phyloP scores from a whole-genome alignment of 2,797 vertebrate species.

The Chiloscyllium punctatum region DNA sequence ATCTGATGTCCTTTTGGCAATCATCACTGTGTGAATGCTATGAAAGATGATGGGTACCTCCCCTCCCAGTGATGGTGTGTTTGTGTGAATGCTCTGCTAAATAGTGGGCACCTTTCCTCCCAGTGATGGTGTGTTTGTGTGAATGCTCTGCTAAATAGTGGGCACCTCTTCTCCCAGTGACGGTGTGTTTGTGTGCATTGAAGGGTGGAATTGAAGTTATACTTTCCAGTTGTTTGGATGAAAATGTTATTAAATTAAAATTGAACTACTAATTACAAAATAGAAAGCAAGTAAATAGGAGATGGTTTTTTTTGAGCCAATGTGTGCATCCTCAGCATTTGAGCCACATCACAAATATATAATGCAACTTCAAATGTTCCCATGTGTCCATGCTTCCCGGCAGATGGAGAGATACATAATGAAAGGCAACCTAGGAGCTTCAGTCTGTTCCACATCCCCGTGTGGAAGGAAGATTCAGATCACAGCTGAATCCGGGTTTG shows the following conservation, averaged over 20 bases:
- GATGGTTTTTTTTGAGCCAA: background rate
- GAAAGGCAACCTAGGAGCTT: background rate
- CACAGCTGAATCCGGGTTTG: too few relatives aligned
- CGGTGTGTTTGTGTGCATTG: background rate
- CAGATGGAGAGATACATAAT: background rate
- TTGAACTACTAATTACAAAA: background rate
- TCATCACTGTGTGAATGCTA: background rate
- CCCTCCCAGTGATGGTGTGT: too few relatives aligned
- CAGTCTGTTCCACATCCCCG: background rate
- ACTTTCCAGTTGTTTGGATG: background rate
- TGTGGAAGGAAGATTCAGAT: background rate
- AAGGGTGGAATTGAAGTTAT: background rate
- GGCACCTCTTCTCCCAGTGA: too few relatives aligned
- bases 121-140: too few relatives aligned
- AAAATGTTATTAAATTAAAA: constrained; percentile 23
- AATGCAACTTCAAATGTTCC: background rate
- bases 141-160: too few relatives aligned
- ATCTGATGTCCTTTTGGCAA: background rate
- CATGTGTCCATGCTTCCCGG: background rate
- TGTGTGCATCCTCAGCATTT: background rate
- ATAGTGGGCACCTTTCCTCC: too few relatives aligned
- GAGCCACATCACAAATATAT: background rate
- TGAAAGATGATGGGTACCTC: background rate
- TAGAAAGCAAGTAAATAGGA: background rate
- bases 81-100: too few relatives aligned